Evolutionary conservation across 2,113 vertebrate genomes (phyloP).

Genomic region (Plecturocebus donacophilus): DNA sequence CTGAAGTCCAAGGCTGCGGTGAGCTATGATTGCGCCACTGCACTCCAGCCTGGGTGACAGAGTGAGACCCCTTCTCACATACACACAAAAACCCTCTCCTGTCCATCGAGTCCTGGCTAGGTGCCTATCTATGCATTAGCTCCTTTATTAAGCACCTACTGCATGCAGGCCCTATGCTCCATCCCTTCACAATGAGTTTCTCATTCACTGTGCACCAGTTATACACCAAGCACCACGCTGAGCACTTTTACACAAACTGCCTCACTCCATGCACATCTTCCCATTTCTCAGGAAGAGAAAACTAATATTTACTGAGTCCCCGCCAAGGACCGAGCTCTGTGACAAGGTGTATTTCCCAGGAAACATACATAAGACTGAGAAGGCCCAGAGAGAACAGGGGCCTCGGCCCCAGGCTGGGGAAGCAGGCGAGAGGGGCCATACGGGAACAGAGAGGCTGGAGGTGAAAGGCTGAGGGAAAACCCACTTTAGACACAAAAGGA

Average conservation of each 20-base stretch:
- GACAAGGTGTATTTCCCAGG: neutral
- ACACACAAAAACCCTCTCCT: neutral
- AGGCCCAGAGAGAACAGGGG: neutral
- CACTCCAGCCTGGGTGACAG: too few relatives aligned
- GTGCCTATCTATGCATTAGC: neutral
- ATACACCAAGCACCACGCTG: neutral
- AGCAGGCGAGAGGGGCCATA: fast-evolving
- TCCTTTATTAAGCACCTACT: conserved; percentile 21
- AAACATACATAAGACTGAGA: neutral
- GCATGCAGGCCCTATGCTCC: neutral
- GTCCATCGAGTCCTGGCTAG: neutral
- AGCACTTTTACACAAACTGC: neutral
- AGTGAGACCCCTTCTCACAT: too few relatives aligned
- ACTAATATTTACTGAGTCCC: neutral
- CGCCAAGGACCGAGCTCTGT: neutral
- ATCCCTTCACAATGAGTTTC: neutral
- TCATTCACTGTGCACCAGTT: neutral
- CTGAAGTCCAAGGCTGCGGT: too few relatives aligned
- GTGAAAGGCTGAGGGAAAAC: neutral
- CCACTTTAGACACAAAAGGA: conserved; percentile 39
- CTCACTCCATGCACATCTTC: neutral
- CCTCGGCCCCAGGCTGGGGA: neutral
- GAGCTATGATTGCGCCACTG: too few relatives aligned
- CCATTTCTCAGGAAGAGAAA: conserved; percentile 37
- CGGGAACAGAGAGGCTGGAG: neutral